These are phyloP conservation scores for Zaprionus lachaisei DNA, from an alignment of 1,140 invertebrate species.

Conservation along the genomic window DNA sequence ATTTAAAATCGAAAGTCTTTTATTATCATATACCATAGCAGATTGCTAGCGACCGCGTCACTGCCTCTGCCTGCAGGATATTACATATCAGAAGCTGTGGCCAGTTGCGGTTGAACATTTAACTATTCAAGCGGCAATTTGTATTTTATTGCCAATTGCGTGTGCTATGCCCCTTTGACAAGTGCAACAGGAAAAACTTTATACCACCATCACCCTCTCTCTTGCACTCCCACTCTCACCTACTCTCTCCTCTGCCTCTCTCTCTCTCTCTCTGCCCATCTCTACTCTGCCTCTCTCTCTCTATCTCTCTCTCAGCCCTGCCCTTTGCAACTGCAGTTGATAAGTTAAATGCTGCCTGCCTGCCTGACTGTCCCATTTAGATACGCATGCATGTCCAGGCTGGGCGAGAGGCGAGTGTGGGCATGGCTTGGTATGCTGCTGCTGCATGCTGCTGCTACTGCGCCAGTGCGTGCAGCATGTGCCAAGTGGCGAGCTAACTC, in stretches of 20 bases:
- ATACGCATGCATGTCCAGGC: constrained; percentile 14
- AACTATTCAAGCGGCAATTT: constrained; percentile 83
- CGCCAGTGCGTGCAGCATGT: constrained; percentile 53
- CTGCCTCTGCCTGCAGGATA: not conserved
- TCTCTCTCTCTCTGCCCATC: not conserved
- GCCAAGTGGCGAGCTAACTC: constrained; percentile 55
- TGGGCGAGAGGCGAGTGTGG: not conserved
- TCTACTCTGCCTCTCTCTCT: not conserved
- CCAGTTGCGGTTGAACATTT: constrained; percentile 47
- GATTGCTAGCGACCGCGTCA: too few species aligned
- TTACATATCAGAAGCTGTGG: constrained; percentile 19
- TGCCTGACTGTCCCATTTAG: constrained; percentile 31
- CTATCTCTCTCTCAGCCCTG: not conserved
- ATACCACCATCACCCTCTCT: not conserved
- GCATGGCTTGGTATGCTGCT: not conserved
- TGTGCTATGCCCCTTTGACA: constrained; percentile 35
- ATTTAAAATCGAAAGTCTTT: not conserved
- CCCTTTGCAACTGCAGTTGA: constrained; percentile 45
- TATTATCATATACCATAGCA: too few species aligned
- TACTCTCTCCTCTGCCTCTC: not conserved
- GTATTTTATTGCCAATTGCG: constrained; percentile 79
- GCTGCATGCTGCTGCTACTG: not conserved
- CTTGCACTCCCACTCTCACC: not conserved
- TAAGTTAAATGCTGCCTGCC: constrained; percentile 68
- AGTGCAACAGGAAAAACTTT: constrained; percentile 15